phyloP scores from a whole-genome alignment of 1,140 invertebrate genomes.

The Zaprionus taronus region DNA sequence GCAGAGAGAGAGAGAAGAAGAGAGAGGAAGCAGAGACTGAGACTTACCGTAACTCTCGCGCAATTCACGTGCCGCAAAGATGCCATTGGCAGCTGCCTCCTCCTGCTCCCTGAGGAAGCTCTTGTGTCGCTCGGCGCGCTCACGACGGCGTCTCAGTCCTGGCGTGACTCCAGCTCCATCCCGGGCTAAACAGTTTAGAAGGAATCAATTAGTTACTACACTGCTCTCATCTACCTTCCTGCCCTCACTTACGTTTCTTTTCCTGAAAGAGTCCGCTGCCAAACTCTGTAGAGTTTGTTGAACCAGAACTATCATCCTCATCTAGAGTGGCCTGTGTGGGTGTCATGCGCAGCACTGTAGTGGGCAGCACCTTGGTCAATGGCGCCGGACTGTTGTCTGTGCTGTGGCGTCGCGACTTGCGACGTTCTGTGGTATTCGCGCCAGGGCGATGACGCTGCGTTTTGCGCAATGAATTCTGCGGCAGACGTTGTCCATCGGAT shows the following conservation, averaged over 20 bases:
- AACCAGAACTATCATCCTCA: constrained; percentile 84
- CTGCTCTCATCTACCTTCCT: not conserved
- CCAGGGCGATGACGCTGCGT: constrained; percentile 89
- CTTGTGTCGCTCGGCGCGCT: constrained; percentile 91
- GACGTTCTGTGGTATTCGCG: constrained; percentile 87
- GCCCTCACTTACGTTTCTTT: constrained; percentile 62
- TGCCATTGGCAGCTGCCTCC: constrained; percentile 86
- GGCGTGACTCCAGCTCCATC: constrained; percentile 89
- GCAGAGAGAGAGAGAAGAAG: not conserved
- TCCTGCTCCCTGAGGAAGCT: constrained; percentile 93
- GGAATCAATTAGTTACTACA: not conserved
- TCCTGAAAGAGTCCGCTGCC: constrained; percentile 74
- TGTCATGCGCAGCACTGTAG: constrained; percentile 66
- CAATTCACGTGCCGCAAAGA: constrained; percentile 85
- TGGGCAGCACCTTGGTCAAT: constrained; percentile 73
- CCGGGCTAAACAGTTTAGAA: constrained; percentile 44
- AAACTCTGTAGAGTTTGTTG: constrained; percentile 78
- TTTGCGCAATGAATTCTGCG: constrained; percentile 93
- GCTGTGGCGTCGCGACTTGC: constrained; percentile 91
- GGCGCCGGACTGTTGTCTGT: constrained; percentile 87
- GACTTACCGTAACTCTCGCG: constrained; percentile 85
- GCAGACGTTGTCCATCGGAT: constrained; percentile 84
- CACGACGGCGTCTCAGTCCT: constrained; percentile 89
- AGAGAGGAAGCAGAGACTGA: not conserved
- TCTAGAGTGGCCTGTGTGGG: constrained; percentile 80